Percentiles rank a stretch among this genome's conserved stretches.
Evolutionary conservation across 2,113 vertebrate species (phyloP).

Genomic region (Lepus americanus): DNA sequence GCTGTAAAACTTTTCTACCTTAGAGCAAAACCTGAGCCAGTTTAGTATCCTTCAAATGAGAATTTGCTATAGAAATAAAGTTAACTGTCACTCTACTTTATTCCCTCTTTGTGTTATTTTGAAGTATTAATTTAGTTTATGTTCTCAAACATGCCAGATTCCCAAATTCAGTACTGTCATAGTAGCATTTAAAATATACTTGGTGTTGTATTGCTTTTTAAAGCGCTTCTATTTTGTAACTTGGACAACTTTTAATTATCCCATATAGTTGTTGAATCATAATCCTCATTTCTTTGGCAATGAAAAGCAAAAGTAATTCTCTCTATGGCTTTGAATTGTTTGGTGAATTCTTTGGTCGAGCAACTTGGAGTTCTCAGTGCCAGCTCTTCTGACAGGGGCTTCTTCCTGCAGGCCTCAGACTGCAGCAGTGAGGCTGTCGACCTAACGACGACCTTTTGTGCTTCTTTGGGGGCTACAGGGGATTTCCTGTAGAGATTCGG

Average conservation of each 20-base stretch:
- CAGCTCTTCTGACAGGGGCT: neutral
- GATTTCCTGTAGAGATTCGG: slow-evolving; percentile 6
- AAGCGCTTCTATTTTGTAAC: slow-evolving; percentile 34
- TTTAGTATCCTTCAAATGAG: slow-evolving; percentile 28
- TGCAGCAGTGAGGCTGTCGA: neutral
- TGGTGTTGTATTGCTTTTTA: neutral
- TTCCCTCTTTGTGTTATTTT: slow-evolving; percentile 55
- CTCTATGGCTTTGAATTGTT: neutral
- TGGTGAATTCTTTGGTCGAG: neutral
- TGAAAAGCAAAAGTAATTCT: slow-evolving; percentile 59
- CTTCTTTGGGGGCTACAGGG: slow-evolving; percentile 33
- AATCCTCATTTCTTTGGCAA: slow-evolving; percentile 29
- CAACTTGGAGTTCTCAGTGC: neutral
- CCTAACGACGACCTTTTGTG: no score
- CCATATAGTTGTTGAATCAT: slow-evolving; percentile 1
- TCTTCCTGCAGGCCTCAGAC: neutral
- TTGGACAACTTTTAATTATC: slow-evolving; percentile 59
- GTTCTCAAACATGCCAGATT: neutral
- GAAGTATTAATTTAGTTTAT: slow-evolving; percentile 39
- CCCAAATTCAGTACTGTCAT: neutral
- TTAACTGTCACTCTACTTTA: neutral
- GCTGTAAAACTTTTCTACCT: slow-evolving; percentile 27
- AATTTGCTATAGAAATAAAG: slow-evolving; percentile 36
- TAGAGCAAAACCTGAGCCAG: neutral
- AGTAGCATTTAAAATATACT: slow-evolving; percentile 41